Conservation (phyloP, 2,797 vertebrate species). For the Pachyuromys duprasi region DNA sequence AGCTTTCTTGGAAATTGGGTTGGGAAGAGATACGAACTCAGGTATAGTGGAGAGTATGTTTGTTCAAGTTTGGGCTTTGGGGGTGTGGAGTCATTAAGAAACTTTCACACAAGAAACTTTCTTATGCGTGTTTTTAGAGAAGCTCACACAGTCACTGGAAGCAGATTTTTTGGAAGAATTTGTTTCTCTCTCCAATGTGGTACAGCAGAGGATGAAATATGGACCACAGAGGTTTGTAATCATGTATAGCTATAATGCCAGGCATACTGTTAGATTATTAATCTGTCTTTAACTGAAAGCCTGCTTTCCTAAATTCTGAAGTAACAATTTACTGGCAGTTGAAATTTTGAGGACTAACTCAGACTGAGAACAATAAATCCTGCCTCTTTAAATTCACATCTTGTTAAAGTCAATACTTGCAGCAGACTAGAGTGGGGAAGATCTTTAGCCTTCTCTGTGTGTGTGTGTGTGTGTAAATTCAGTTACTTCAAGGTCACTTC, state of each 20-base stretch:
- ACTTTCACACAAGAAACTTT: not conserved
- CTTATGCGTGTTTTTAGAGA: not conserved
- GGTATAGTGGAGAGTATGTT: too few species aligned
- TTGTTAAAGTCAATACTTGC: not conserved
- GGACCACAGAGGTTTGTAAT: slow-evolving; percentile 18
- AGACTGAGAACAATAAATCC: slow-evolving; percentile 13
- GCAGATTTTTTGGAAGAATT: not conserved
- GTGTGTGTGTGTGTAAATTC: not conserved
- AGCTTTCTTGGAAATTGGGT: not conserved
- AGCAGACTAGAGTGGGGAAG: not conserved
- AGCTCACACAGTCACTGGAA: slow-evolving; percentile 9
- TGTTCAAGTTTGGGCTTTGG: not conserved
- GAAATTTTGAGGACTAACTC: slow-evolving; percentile 5
- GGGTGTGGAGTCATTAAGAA: not conserved
- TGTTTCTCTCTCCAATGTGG: not conserved
- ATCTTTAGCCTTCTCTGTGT: not conserved
- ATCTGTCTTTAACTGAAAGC: slow-evolving; percentile 48
- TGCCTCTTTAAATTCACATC: slow-evolving; percentile 21
- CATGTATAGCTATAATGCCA: not conserved
- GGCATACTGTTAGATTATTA: slow-evolving; percentile 63
- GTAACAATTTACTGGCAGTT: slow-evolving; percentile 26
- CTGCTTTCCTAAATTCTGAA: slow-evolving; percentile 40
- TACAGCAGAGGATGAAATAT: not conserved
- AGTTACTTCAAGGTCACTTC: not conserved
- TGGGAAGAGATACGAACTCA: not conserved